Percentiles rank a stretch among this genome's conserved stretches.
Evolutionary conservation across 2,797 vertebrate genomes (phyloP).

Genomic region (Hippopotamyrus pictus): DNA sequence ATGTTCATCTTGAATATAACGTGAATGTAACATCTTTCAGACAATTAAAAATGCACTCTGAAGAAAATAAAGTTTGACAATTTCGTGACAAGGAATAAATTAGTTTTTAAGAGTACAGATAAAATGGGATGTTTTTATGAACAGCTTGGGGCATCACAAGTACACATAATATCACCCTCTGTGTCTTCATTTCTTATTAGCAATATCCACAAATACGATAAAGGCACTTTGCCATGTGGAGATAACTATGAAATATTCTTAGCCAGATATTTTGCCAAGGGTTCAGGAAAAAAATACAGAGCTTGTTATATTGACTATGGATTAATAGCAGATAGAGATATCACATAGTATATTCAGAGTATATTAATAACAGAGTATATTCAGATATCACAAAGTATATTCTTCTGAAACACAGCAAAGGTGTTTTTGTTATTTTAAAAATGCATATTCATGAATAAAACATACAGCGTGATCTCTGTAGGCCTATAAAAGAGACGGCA

Average conservation of each 20-base stretch:
- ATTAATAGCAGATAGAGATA: neutral
- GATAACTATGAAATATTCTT: neutral
- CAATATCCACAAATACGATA: neutral
- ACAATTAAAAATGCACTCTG: neutral
- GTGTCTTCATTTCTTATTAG: neutral
- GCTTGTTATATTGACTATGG: neutral
- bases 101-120: neutral
- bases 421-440: neutral
- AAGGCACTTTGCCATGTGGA: neutral
- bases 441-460: slow-evolving; percentile 5
- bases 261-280: neutral
- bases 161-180: neutral
- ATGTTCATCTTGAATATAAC: neutral
- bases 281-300: neutral
- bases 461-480: neutral
- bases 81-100: neutral
- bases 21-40: neutral
- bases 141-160: neutral
- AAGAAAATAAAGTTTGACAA: neutral
- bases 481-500: neutral
- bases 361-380: too few species aligned
- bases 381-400: neutral
- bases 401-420: neutral
- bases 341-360: neutral
- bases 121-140: neutral